These are phyloP conservation scores for Leptogaster cylindrica DNA, from an alignment of 2,888 invertebrate species.

Conservation along the genomic window DNA sequence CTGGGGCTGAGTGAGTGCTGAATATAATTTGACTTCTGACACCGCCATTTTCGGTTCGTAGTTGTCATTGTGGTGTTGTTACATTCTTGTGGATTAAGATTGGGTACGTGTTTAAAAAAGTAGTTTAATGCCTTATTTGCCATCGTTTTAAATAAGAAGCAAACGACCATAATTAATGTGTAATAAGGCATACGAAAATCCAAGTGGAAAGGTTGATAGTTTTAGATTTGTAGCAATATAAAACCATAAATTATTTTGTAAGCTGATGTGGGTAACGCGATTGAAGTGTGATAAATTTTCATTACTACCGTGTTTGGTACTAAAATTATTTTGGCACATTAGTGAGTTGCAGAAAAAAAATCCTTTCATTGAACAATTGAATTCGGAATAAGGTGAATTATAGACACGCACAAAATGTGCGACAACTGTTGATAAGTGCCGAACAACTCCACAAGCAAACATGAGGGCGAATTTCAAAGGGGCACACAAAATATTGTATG, in stretches of 20 bases:
- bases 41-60: slow-evolving; percentile 41
- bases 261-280: neutral
- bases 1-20: neutral
- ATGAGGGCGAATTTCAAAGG: neutral
- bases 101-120: neutral
- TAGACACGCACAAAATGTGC: slow-evolving; percentile 28
- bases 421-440: slow-evolving; percentile 33
- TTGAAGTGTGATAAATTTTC: neutral
- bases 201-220: slow-evolving; percentile 11
- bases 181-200: neutral
- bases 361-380: slow-evolving; percentile 31
- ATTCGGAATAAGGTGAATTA: slow-evolving; percentile 15
- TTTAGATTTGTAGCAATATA: no score
- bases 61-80: slow-evolving; percentile 41
- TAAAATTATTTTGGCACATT: neutral
- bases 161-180: slow-evolving; percentile 11
- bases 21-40: slow-evolving; percentile 20
- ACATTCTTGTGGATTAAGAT: slow-evolving; percentile 20
- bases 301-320: neutral
- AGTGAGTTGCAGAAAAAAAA: neutral
- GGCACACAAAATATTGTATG: neutral
- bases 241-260: no score
- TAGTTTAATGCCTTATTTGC: slow-evolving; percentile 2
- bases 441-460: no score
- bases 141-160: slow-evolving; percentile 31